phyloP scores from a whole-genome alignment of 1,140 invertebrate species.

The Bombus affinis region DNA sequence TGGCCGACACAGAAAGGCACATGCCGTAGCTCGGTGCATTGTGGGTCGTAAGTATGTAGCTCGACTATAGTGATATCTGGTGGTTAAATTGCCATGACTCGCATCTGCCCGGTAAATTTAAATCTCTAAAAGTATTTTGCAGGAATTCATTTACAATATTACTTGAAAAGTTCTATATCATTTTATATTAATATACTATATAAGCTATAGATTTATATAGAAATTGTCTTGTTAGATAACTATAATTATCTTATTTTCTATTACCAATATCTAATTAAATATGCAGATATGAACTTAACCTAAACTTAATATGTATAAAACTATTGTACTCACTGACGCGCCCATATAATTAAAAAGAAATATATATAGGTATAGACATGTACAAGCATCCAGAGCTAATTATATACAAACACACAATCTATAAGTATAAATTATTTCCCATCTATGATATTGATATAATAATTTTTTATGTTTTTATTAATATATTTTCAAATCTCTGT shows the following conservation, averaged over 20 bases:
- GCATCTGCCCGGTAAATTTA: constrained; percentile 40
- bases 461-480: neutral
- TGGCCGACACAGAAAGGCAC: constrained; percentile 86
- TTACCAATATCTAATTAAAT: constrained; percentile 9
- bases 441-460: neutral
- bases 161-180: neutral
- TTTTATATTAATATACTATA: neutral
- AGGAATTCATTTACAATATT: neutral
- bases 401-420: neutral
- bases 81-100: neutral
- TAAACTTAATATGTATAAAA: neutral
- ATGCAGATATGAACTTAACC: neutral
- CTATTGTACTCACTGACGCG: neutral
- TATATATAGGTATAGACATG: too few species aligned
- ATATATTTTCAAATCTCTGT: neutral
- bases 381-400: neutral
- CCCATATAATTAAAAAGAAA: neutral
- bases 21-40: constrained; percentile 86
- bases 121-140: neutral
- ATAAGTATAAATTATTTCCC: neutral
- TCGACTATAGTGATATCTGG: constrained; percentile 38
- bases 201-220: neutral
- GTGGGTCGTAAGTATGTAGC: constrained; percentile 75
- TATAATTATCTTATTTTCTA: neutral
- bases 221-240: neutral